Evolutionary conservation across 2,113 vertebrate genomes (phyloP).

Genomic region (Ciconia boyciana): DNA sequence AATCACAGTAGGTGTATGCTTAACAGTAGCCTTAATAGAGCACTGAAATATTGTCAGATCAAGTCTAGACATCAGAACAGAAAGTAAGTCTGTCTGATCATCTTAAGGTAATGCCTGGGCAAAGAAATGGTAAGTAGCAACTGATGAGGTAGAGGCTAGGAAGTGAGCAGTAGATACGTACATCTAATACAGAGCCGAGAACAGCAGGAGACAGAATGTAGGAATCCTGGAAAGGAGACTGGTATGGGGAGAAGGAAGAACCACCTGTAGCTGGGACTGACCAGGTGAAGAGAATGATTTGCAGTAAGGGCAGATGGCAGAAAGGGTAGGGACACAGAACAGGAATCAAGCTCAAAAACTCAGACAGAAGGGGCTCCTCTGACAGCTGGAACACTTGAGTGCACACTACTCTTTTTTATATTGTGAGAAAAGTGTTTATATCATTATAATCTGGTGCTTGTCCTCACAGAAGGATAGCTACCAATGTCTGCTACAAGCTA

Average conservation of each 20-base stretch:
- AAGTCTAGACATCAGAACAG: not conserved
- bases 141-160: not conserved
- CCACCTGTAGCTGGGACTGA: not conserved
- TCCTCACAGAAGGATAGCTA: not conserved
- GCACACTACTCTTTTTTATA: not conserved
- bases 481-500: not conserved
- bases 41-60: not conserved
- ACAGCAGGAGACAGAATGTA: not conserved
- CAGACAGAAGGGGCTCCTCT: not conserved
- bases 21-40: not conserved
- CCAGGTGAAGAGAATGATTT: not conserved
- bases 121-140: not conserved
- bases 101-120: not conserved
- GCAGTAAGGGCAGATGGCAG: not conserved
- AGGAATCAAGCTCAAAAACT: not conserved
- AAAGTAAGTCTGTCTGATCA: not conserved
- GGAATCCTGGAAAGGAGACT: not conserved
- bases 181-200: not conserved
- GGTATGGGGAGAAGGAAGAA: not conserved
- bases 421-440: not conserved
- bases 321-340: not conserved
- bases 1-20: not conserved
- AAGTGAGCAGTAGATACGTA: not conserved
- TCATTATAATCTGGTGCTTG: not conserved
- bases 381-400: not conserved